Base-by-base conservation (phyloP, 1,140 invertebrate species). In the Drosophila aff. region DNA sequence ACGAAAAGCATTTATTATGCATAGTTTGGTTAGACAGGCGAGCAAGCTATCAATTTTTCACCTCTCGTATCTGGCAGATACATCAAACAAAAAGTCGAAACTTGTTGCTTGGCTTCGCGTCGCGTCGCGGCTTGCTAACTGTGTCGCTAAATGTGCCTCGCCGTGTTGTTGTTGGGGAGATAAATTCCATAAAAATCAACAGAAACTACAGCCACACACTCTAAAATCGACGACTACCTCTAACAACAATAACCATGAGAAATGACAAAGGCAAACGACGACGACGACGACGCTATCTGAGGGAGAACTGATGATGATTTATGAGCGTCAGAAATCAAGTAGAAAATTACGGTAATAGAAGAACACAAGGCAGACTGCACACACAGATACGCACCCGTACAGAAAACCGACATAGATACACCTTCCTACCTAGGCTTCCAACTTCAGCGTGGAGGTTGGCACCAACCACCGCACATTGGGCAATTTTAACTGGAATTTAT, bases 281-380 rank as follows among this genome's bases (percentile, higher is more conserved):
- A 65, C 64, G 40, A 68, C 64, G 60, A 69, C 64, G 60, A 62
- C 69, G 71, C 82, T 86, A 86, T 91, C 87, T 79, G 53, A 74
- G 76, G 79, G 49, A 82, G 67, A 90, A 91, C 85, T 90, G 86
- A 90, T 90, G 85, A 90, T 90, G 86, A 90, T 90, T 90, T 90
- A 90, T 90, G 86, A 91, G 86, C 86, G 86, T 86, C 86, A 91
- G 86, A 90, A 90, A 90, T 90, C 86, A 90, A 90, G 82, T 91
- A 90, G 86, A 90, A 90, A 90, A 90, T 90, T 90, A 91, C 87
- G 69, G 71, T 90, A 90, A 90, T 90, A 90, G 85, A 79, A 90
- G 85, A 81, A 89, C 77, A 81, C 77, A 77, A 69, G 63, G 58
- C 62, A 58, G 49, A 55, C 67, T 68, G 40, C 62, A 66, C 62